Conservation (phyloP, 2,113 vertebrate genomes). For the Otolemur garnettii region DNA sequence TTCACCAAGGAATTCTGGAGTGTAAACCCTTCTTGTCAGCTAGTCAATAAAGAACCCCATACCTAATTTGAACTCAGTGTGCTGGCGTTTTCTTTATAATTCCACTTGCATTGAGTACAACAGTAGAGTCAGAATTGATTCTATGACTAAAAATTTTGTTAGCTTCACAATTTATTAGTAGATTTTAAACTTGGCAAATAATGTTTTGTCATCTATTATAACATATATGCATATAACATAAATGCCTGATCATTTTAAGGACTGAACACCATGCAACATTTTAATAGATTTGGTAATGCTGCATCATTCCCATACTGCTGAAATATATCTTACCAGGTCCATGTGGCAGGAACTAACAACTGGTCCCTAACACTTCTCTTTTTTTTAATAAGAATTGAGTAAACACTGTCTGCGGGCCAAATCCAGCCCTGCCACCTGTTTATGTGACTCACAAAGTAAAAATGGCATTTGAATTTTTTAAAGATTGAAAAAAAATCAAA, state of each 20-base stretch:
- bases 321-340: background rate
- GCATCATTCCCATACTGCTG: background rate
- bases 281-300: background rate
- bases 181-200: background rate
- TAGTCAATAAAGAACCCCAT: no score
- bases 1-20: no score
- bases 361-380: background rate
- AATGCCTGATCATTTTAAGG: background rate
- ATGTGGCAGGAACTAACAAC: background rate
- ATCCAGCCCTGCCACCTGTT: background rate
- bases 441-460: background rate
- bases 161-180: background rate
- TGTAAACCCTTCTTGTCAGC: no score
- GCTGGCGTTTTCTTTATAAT: no score
- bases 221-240: background rate
- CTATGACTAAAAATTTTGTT: background rate
- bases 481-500: background rate
- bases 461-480: background rate
- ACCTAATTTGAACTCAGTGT: no score
- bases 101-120: no score
- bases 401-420: background rate
- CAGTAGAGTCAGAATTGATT: background rate
- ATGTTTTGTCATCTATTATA: background rate
- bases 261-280: background rate
- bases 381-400: background rate